Percentiles rank a stretch among this genome's conserved stretches.
Conservation (phyloP, 1,140 invertebrate species). For the roundworm (Caenorhabditis elegans) region WBcel235 BX284604.4:13310001-13310500, state of each 20-base stretch:
- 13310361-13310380: slow-evolving; percentile 79
- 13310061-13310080: slow-evolving; percentile 88
- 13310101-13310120: slow-evolving; percentile 97
- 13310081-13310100: slow-evolving; percentile 91
- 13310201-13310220: slow-evolving; percentile 38
- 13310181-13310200: background rate
- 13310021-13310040: slow-evolving; percentile 97
- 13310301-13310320: slow-evolving; percentile 56
- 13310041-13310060: slow-evolving; percentile 99
- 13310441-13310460: slow-evolving; percentile 93
- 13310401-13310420: slow-evolving; percentile 70
- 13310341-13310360: slow-evolving; percentile 72
- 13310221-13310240: slow-evolving; percentile 54
- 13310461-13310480: slow-evolving; percentile 97
- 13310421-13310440: slow-evolving; percentile 90
- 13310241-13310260: slow-evolving; percentile 47
- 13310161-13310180: slow-evolving; percentile 62
- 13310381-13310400: slow-evolving; percentile 67
- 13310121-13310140: slow-evolving; percentile 96
- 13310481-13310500: slow-evolving; percentile 85
- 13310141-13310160: slow-evolving; percentile 85
- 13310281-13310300: slow-evolving; percentile 62
- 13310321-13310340: slow-evolving; percentile 48
- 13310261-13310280: slow-evolving; percentile 59
- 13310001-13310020: slow-evolving; percentile 82